Evolutionary conservation across 2,888 invertebrate genomes (phyloP).

Genomic region (Cephus rjabovi): DNA sequence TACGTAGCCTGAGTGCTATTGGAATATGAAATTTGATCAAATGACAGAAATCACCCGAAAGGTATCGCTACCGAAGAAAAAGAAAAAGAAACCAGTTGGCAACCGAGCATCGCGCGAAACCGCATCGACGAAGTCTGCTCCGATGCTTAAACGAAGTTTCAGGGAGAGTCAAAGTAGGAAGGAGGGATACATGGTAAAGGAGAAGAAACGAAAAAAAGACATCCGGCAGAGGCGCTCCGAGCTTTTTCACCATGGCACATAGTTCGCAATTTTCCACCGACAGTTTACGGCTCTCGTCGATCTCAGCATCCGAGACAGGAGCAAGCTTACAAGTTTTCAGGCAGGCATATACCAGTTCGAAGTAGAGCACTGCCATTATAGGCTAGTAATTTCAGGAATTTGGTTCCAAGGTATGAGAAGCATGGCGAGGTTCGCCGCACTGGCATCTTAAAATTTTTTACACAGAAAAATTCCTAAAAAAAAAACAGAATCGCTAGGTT

Average conservation of each 20-base stretch:
- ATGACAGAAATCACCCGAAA: not conserved
- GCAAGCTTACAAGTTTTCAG: constrained; percentile 8
- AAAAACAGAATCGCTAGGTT: not conserved
- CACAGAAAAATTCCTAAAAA: not conserved
- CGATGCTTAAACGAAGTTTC: not conserved
- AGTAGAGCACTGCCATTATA: constrained; percentile 29
- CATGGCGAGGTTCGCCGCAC: not conserved
- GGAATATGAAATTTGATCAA: not conserved
- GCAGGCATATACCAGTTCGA: constrained; percentile 30
- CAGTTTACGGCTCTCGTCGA: not conserved
- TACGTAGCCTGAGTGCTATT: too few species aligned
- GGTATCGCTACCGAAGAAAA: not conserved
- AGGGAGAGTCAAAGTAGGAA: not conserved
- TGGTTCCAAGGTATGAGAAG: not conserved
- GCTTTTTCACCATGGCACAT: not conserved
- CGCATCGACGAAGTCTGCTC: not conserved
- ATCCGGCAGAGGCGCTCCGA: not conserved
- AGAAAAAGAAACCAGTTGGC: not conserved
- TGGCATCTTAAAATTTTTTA: not conserved
- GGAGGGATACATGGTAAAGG: not conserved
- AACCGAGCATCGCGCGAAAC: not conserved
- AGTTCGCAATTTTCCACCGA: not conserved
- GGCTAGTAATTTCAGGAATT: constrained; percentile 43
- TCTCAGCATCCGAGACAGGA: not conserved
- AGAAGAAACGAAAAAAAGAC: not conserved